Evolutionary conservation across 2,888 invertebrate genomes (phyloP).

Genomic region (Ornithoptera alexandrae): DNA sequence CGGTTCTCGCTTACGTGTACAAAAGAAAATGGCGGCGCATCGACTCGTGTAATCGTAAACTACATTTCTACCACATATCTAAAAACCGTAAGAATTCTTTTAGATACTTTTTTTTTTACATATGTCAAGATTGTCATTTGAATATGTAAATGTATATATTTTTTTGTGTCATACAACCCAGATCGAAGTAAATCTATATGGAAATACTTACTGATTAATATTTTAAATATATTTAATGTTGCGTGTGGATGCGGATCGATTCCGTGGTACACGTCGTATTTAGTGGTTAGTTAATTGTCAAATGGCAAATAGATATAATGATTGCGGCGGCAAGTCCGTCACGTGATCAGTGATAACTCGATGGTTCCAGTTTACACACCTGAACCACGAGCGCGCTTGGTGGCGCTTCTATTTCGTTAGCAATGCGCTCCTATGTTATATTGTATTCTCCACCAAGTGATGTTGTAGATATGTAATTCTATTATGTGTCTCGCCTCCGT

Average conservation of each 20-base stretch:
- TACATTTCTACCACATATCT: slow-evolving; percentile 20
- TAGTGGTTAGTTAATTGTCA: slow-evolving; percentile 10
- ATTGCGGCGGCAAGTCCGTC: slow-evolving; percentile 41
- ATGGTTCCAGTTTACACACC: slow-evolving; percentile 56
- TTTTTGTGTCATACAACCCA: background rate
- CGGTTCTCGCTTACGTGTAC: slow-evolving; percentile 50
- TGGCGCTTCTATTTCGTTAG: slow-evolving; percentile 44
- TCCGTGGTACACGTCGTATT: slow-evolving; percentile 1
- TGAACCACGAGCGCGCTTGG: slow-evolving; percentile 53
- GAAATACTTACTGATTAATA: background rate
- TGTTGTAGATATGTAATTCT: slow-evolving; percentile 74
- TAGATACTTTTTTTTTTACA: too few relatives aligned
- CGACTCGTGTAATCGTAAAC: slow-evolving; percentile 37
- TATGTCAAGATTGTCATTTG: too few relatives aligned
- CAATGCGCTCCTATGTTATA: slow-evolving; percentile 49
- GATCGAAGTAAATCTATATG: too few relatives aligned
- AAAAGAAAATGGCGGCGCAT: slow-evolving; percentile 57
- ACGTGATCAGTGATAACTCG: slow-evolving; percentile 57
- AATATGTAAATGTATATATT: too few relatives aligned
- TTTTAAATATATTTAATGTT: background rate
- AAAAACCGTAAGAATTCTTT: background rate
- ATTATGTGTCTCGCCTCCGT: slow-evolving; percentile 75
- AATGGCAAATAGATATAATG: slow-evolving; percentile 35
- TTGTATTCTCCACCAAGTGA: slow-evolving; percentile 62
- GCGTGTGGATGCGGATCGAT: background rate